Base-by-base conservation (phyloP, 1,140 invertebrate species). In the Danaus melanippus region DNA sequence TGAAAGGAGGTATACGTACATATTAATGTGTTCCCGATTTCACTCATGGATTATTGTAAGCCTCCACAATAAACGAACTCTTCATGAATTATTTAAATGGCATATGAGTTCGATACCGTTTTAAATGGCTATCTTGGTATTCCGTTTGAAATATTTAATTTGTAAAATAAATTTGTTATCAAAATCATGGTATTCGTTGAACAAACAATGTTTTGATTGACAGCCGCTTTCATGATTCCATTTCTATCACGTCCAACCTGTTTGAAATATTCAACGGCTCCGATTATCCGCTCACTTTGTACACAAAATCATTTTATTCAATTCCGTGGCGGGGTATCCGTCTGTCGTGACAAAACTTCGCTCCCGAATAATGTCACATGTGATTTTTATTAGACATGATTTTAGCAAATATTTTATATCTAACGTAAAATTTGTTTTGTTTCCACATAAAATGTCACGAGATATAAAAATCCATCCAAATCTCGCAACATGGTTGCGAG, bases 231-330 rank as follows among this genome's bases (percentile, higher is more conserved):
- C 53, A 50, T 63, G 56, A 65, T 62, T 56, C 71, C 64, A 74
- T 75, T 78, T 77, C 61, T 54, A 65, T 80, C 75, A 78, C 75
- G 75, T 74, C 51, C 63, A 63, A 58, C 54, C 57, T 66, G 67
- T 70, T 70, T 79, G 72, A 77, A 81, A 81, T 81, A 81, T 81
- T 81, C 77, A 80, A 79, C 66, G 69, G 69, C 69, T 73, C 76
- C 74, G 76, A 79, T 81, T 79, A 80, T 78, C 74, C 71, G 64
- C 66, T 74, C 74, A 71, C 75, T 80, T 78, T 80, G 75, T 78
- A 72, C 64, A 80, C 74, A 72, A 77, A 78, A 72, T 64, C 66
- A 69, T 78, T 75, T 72, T 78, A 78, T 78, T 80, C 70, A 75
- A 78, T 80, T 76, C 72, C 58, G 54, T 48, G 60, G 60, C 62